phyloP scores from a whole-genome alignment of 2,797 vertebrate species.

The Pseudomugil gertrudae region DNA sequence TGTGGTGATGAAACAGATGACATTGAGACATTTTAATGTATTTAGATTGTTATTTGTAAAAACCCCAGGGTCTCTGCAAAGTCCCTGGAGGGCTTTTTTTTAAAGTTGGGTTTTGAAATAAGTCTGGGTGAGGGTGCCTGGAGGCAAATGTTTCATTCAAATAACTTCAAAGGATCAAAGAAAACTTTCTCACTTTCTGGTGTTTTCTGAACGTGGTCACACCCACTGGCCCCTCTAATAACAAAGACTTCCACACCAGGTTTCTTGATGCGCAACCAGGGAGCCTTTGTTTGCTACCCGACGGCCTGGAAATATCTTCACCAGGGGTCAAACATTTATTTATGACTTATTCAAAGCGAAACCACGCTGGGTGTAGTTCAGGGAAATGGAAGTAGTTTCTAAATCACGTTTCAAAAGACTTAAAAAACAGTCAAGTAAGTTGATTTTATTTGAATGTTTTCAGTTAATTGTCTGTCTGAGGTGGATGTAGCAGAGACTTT shows the following conservation, averaged over 20 bases:
- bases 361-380: background rate
- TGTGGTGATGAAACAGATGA: slow-evolving; percentile 26
- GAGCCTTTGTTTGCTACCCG: slow-evolving; percentile 15
- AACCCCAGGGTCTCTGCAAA: background rate
- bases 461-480: slow-evolving; percentile 6
- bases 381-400: background rate
- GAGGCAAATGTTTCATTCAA: slow-evolving; percentile 54
- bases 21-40: background rate
- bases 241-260: slow-evolving; percentile 41
- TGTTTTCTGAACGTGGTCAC: slow-evolving; percentile 39
- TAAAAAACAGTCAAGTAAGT: background rate
- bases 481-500: slow-evolving; percentile 34
- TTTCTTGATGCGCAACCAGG: slow-evolving; percentile 47
- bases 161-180: slow-evolving; percentile 70
- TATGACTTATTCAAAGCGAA: background rate
- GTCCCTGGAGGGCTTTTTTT: no score
- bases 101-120: no score
- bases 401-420: no score
- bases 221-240: slow-evolving; percentile 27
- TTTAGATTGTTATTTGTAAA: background rate
- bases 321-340: background rate
- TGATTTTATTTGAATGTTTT: background rate
- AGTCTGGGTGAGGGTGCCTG: background rate
- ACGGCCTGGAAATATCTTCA: slow-evolving; percentile 4
- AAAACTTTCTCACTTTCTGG: slow-evolving; percentile 66